These are phyloP conservation scores for Augiades crinisus DNA, from an alignment of 2,888 invertebrate species.

Conservation along the genomic window DNA sequence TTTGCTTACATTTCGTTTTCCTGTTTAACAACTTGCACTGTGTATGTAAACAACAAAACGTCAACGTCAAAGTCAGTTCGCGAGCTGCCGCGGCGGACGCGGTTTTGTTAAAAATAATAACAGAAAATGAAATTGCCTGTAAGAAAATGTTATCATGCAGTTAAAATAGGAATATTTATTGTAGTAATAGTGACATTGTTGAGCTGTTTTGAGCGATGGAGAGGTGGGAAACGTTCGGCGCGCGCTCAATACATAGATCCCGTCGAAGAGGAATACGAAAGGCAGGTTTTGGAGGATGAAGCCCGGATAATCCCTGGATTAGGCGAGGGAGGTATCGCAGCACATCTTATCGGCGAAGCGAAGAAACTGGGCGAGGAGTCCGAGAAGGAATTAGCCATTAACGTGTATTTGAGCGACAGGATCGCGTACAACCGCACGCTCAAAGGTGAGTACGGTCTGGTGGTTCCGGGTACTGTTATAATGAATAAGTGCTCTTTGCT, in stretches of 20 bases:
- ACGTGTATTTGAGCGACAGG: conserved; percentile 93
- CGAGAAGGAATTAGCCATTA: conserved; percentile 92
- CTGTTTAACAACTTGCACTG: conserved; percentile 58
- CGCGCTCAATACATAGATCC: conserved; percentile 45
- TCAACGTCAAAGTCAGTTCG: conserved; percentile 51
- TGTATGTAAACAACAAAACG: conserved; percentile 53
- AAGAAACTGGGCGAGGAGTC: conserved; percentile 85
- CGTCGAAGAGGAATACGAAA: conserved; percentile 60
- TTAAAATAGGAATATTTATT: conserved; percentile 53
- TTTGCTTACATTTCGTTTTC: conserved; percentile 83
- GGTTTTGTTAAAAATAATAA: conserved; percentile 28
- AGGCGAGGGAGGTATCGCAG: conserved; percentile 86
- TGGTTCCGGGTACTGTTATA: conserved; percentile 30
- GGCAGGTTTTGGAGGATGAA: conserved; percentile 82
- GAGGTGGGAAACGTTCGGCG: conserved; percentile 58
- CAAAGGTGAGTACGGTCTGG: conserved; percentile 64
- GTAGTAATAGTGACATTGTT: conserved; percentile 58
- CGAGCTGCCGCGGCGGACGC: conserved; percentile 40
- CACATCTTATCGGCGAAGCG: conserved; percentile 84
- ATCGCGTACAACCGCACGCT: conserved; percentile 92
- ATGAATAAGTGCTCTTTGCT: conserved; percentile 11
- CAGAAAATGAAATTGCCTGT: conserved; percentile 62
- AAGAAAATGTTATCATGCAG: conserved; percentile 64
- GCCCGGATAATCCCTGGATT: conserved; percentile 84
- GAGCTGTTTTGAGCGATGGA: conserved; percentile 66